Evolutionary conservation across 2,797 vertebrate genomes (phyloP), one percentile per base, ranked within the genome.

Genomic region (Buceros bicornis): DNA sequence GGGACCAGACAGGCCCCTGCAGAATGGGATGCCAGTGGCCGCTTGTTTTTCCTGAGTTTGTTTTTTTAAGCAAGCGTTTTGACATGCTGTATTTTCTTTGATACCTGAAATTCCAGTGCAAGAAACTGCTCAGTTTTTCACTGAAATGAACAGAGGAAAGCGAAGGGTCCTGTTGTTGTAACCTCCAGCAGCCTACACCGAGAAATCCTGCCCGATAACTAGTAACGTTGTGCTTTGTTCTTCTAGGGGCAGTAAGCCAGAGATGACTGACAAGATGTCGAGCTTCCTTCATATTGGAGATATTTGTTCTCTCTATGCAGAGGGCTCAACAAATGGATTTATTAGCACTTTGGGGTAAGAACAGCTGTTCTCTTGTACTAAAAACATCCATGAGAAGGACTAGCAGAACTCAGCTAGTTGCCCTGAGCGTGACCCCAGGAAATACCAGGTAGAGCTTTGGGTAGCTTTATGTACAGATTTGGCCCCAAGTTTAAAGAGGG

Each of bases 221-320:
- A 40, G 40, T 95, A 15, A 96, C 10, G 7, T 4, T 76, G 69
- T 77, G 58, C 84, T 93, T 94, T 87, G 0, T 82, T 76, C 67
- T 96, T 89, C n/a, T 95, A 99, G 99, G 98, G 94, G 91, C 97
- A 79, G 88, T 96, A 90, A 97, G 98, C 94, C 97, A 94, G 98
- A 97, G 98, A 99, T 99, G 99, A 99, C 99, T 28, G 99, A 99
- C 98, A 99, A 99, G 98, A 99, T 99, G 99, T 99, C 99, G 90
- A 99, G 99, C 97, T 99, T 99, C 97, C 99, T 99, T 95, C 99
- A 99, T 93, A 99, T 99, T 64, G 99, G 99, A 98, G 99, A 99
- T 98, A 98, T 99, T 95, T 99, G 99, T 97, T 99, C 99, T 98
- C 98, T 99, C 84, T 99, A 99, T 95, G 99, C 99, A 7, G 99